These are phyloP conservation scores for Smittia sp. DNA, from an alignment of 2,888 invertebrate species.

Conservation along the genomic window DNA sequence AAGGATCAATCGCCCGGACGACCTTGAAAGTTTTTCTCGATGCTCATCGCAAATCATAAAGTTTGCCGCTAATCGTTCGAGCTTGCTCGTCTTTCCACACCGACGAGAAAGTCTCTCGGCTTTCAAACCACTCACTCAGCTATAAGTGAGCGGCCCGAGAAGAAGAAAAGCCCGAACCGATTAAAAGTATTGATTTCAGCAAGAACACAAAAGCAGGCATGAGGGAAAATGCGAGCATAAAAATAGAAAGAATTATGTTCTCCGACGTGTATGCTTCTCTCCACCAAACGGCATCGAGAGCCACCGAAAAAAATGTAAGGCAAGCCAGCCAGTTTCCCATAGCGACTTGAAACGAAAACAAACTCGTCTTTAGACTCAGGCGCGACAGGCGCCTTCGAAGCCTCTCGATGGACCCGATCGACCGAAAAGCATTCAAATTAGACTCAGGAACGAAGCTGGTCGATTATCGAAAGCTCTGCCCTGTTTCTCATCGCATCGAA, in stretches of 20 bases:
- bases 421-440: no score
- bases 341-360: constrained; percentile 10
- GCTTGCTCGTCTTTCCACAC: no score
- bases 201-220: not conserved
- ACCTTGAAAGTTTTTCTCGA: not conserved
- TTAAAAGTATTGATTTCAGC: constrained; percentile 22
- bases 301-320: not conserved
- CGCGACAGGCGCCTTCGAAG: not conserved
- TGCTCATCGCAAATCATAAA: no score
- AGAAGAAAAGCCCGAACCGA: not conserved
- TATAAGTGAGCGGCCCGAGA: no score
- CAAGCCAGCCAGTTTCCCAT: constrained; percentile 6
- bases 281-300: not conserved
- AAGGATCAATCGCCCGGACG: not conserved
- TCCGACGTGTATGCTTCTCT: not conserved
- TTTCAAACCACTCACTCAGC: no score
- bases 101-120: no score
- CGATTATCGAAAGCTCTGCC: no score
- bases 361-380: not conserved
- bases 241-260: constrained; percentile 10
- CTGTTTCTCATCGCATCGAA: no score
- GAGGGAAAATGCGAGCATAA: constrained; percentile 14
- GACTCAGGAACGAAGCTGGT: no score
- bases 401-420: no score
- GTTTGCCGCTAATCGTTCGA: no score